These are phyloP conservation scores for Aporophyla nigra DNA, from an alignment of 2,888 invertebrate genomes.

Conservation along the genomic window DNA sequence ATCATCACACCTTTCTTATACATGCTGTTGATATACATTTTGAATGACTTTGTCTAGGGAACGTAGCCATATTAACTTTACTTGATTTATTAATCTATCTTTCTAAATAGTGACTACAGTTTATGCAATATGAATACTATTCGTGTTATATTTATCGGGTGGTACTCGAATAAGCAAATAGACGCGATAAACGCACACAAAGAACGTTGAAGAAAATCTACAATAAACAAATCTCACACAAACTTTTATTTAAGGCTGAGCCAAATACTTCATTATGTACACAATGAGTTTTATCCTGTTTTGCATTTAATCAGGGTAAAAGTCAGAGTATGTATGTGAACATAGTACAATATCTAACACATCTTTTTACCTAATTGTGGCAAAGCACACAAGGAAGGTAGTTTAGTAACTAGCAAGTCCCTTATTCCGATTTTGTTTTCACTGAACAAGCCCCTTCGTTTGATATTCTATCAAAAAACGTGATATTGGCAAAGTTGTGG, in stretches of 20 bases:
- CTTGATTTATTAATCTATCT: not conserved
- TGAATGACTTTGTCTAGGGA: constrained; percentile 12
- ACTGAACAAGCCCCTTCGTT: not conserved
- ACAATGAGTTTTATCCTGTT: not conserved
- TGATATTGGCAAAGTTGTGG: not conserved
- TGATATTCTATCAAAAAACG: not conserved
- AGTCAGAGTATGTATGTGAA: not conserved
- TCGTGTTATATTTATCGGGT: constrained; percentile 6
- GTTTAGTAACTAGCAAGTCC: not conserved
- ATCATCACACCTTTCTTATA: not conserved
- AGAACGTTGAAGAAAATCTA: not conserved
- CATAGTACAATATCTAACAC: not conserved
- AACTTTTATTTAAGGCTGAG: constrained; percentile 8
- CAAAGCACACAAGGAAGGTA: not conserved
- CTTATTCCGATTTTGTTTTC: not conserved
- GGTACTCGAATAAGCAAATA: constrained; percentile 19
- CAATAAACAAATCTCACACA: not conserved
- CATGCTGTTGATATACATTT: not conserved
- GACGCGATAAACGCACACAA: constrained; percentile 15
- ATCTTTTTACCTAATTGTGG: not conserved
- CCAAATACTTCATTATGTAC: not conserved
- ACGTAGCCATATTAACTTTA: constrained; percentile 5
- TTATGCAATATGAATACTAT: not conserved
- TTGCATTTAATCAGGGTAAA: no score
- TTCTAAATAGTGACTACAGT: constrained; percentile 28